Conservation (phyloP, 2,113 vertebrate species). For the Phainopepla nitens region DNA sequence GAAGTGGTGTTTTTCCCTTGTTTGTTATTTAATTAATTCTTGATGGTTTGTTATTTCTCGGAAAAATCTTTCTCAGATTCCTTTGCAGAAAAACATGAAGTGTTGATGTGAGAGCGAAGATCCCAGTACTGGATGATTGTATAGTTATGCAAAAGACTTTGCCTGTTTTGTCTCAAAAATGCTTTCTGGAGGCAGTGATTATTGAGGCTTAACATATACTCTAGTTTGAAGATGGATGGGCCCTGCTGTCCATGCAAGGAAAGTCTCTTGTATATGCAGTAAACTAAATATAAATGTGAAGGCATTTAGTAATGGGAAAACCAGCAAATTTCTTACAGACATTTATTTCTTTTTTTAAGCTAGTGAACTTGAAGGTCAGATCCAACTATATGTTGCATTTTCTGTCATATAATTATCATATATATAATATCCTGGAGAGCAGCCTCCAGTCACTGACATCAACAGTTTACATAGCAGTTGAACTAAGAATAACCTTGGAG, state of each 20-base stretch:
- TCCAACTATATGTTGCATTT: conserved; percentile 29
- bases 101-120: neutral
- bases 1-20: neutral
- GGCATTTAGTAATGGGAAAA: neutral
- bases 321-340: neutral
- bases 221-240: neutral
- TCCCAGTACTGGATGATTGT: neutral
- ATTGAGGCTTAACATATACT: neutral
- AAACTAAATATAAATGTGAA: neutral
- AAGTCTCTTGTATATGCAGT: neutral
- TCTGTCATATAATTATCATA: conserved; percentile 38
- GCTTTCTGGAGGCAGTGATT: neutral
- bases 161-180: neutral
- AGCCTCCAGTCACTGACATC: conserved; percentile 36
- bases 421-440: conserved; percentile 28
- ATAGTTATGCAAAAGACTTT: neutral
- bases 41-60: neutral
- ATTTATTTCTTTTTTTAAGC: neutral
- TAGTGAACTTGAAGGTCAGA: neutral
- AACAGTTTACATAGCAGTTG: conserved; percentile 34
- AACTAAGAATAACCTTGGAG: conserved; percentile 65
- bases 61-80: neutral
- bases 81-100: neutral
- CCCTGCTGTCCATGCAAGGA: neutral
- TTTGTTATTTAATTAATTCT: neutral